phyloP scores from a whole-genome alignment of 2,113 vertebrate species.

The Heloderma charlesbogerti region DNA sequence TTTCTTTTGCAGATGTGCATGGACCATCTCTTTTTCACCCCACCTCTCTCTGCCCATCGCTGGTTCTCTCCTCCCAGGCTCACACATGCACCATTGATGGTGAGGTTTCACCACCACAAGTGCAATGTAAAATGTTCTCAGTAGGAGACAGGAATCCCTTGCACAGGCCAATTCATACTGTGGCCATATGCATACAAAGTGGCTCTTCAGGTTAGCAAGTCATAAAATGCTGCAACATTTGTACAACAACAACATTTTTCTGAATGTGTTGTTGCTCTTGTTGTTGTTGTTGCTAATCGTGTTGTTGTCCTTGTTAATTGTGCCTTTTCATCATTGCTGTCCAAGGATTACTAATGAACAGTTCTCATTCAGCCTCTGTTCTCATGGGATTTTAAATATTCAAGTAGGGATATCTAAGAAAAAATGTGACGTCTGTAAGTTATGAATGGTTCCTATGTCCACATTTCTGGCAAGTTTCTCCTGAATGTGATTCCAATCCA shows the following conservation, averaged over 20 bases:
- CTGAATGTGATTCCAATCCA: not conserved
- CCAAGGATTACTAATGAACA: not conserved
- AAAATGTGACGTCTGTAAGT: not conserved
- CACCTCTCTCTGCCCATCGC: not conserved
- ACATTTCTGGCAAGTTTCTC: not conserved
- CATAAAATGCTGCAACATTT: not conserved
- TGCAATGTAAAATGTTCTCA: not conserved
- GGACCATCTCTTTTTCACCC: not conserved
- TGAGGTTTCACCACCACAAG: not conserved
- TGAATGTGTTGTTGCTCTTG: too few species aligned
- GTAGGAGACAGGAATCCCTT: not conserved
- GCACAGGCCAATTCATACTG: not conserved
- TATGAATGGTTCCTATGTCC: not conserved
- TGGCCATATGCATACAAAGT: not conserved
- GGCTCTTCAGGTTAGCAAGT: not conserved
- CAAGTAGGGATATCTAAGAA: not conserved
- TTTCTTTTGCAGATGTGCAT: not conserved
- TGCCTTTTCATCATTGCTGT: not conserved
- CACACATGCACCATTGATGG: not conserved
- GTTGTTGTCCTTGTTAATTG: not conserved
- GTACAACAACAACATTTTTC: not conserved
- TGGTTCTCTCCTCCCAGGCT: not conserved
- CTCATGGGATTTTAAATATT: not conserved
- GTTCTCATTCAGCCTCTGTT: not conserved
- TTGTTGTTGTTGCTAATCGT: too few species aligned